Conservation (phyloP, 1,140 invertebrate species). For the Mya arenaria region DNA sequence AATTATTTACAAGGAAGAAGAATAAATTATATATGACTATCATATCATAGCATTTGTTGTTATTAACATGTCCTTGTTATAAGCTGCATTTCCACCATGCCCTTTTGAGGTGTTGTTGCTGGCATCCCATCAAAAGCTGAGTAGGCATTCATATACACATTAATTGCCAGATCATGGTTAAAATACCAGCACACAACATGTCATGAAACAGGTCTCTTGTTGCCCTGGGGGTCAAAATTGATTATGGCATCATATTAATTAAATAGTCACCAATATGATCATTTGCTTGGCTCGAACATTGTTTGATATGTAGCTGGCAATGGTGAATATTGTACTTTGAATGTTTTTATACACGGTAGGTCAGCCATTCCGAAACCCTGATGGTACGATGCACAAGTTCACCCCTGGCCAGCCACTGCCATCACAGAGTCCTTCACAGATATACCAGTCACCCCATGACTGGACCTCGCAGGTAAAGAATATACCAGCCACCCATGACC, state of each 20-base stretch:
- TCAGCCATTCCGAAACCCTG: constrained; percentile 85
- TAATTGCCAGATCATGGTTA: background rate
- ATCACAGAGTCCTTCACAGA: constrained; percentile 6
- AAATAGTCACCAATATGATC: background rate
- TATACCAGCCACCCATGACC: background rate
- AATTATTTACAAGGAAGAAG: no score
- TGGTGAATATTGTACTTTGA: background rate
- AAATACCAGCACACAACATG: background rate
- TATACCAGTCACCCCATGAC: background rate
- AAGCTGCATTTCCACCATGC: no score
- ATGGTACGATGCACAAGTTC: constrained; percentile 88
- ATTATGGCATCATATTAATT: background rate
- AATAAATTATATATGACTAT: no score
- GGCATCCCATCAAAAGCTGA: no score
- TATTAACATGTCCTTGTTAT: no score
- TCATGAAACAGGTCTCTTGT: background rate
- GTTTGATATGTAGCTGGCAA: background rate
- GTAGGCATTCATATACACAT: no score
- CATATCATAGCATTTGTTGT: no score
- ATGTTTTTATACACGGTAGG: constrained; percentile 72
- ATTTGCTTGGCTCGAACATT: background rate
- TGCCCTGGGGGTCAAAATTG: background rate
- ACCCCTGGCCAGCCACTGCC: constrained; percentile 82
- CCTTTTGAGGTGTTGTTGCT: no score
- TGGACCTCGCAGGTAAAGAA: constrained; percentile 21